Conservation (phyloP, 2,888 invertebrate species). For the Gerosis bhagava region DNA sequence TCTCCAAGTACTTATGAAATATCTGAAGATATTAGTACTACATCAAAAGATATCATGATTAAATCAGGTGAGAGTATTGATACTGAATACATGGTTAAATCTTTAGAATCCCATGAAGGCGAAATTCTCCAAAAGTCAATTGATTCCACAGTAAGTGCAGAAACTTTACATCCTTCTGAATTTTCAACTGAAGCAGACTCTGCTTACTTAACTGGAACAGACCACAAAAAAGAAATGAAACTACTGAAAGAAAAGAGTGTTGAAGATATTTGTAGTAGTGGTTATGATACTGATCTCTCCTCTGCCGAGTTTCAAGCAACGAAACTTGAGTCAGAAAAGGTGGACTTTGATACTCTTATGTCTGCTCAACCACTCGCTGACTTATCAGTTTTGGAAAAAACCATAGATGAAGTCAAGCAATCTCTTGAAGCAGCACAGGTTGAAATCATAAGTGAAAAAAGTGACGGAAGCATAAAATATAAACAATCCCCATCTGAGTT, state of each 20-base stretch:
- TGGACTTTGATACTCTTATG: slow-evolving; percentile 75
- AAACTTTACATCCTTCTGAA: slow-evolving; percentile 76
- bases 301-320: slow-evolving; percentile 83
- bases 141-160: slow-evolving; percentile 77
- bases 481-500: slow-evolving; percentile 90
- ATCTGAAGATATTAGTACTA: slow-evolving; percentile 66
- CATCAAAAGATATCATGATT: slow-evolving; percentile 74
- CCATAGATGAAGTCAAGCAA: slow-evolving; percentile 88
- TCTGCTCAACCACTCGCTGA: slow-evolving; percentile 75
- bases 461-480: slow-evolving; percentile 84
- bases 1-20: slow-evolving; percentile 65
- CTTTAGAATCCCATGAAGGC: slow-evolving; percentile 76
- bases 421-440: slow-evolving; percentile 87
- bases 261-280: slow-evolving; percentile 88
- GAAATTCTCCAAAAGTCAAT: slow-evolving; percentile 78
- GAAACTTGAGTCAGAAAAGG: slow-evolving; percentile 77
- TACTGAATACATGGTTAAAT: slow-evolving; percentile 77
- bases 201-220: slow-evolving; percentile 72
- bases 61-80: slow-evolving; percentile 78
- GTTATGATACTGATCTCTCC: slow-evolving; percentile 84
- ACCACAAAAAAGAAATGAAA: slow-evolving; percentile 67
- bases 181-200: slow-evolving; percentile 78
- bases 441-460: slow-evolving; percentile 85
- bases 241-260: slow-evolving; percentile 75
- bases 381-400: slow-evolving; percentile 84